Evolutionary conservation across 1,140 invertebrate genomes (phyloP).

Genomic region (Diploscapter pachys): DNA sequence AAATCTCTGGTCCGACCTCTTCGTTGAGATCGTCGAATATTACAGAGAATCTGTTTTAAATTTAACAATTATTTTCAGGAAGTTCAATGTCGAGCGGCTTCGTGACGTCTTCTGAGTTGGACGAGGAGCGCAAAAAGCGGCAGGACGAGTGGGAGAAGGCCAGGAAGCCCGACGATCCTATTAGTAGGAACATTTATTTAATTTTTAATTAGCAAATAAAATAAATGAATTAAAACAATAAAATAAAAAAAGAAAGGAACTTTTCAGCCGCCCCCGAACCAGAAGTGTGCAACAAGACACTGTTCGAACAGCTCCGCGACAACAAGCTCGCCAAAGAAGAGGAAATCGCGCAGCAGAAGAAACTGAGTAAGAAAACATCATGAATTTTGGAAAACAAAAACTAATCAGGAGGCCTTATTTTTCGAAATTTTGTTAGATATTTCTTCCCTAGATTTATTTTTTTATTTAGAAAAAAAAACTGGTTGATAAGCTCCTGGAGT

Average conservation of each 20-base stretch:
- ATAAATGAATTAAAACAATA: slow-evolving; percentile 7
- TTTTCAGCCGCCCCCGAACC: slow-evolving; percentile 70
- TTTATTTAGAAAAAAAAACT: too few species aligned
- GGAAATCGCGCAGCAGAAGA: slow-evolving; percentile 88
- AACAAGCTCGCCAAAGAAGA: slow-evolving; percentile 82
- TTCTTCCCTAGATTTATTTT: too few species aligned
- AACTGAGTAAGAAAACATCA: slow-evolving; percentile 69
- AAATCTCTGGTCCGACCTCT: too few species aligned
- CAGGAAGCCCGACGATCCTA: slow-evolving; percentile 78
- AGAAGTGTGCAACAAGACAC: slow-evolving; percentile 71
- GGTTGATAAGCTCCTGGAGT: too few species aligned
- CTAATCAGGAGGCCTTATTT: too few species aligned
- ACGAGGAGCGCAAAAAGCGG: slow-evolving; percentile 72
- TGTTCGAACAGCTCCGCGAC: slow-evolving; percentile 83
- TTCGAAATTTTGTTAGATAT: too few species aligned
- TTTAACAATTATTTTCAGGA: slow-evolving; percentile 9
- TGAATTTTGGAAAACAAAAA: too few species aligned
- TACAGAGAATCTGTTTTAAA: too few species aligned
- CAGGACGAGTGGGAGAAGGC: slow-evolving; percentile 94
- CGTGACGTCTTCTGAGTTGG: slow-evolving; percentile 66
- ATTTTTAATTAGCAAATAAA: slow-evolving; percentile 19
- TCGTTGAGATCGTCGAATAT: too few species aligned
- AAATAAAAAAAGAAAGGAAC: too few species aligned
- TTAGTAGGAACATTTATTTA: slow-evolving; percentile 68
- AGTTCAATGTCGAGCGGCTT: slow-evolving; percentile 30